phyloP scores from a whole-genome alignment of 2,797 vertebrate genomes.

The Halcyon badia region DNA sequence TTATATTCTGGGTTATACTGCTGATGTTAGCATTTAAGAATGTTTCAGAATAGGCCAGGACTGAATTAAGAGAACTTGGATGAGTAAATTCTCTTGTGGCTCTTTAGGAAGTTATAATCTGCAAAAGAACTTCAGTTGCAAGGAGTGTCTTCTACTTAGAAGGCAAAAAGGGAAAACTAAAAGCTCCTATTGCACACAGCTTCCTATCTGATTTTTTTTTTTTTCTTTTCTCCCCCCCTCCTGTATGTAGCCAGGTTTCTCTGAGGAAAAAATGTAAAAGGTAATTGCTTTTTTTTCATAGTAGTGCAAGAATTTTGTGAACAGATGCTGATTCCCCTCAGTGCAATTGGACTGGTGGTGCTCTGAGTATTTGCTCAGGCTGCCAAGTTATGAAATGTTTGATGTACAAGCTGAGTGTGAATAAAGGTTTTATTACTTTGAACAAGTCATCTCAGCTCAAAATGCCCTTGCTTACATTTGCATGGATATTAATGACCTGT shows the following conservation, averaged over 20 bases:
- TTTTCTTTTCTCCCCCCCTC: too few relatives aligned
- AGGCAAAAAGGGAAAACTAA: not conserved
- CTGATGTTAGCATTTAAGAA: not conserved
- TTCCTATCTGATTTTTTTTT: not conserved
- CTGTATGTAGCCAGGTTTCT: not conserved
- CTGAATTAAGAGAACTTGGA: not conserved
- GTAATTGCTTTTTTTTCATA: not conserved
- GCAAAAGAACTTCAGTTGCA: not conserved
- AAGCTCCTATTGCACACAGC: not conserved
- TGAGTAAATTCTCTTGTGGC: conserved; percentile 11
- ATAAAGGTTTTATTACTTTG: conserved; percentile 54
- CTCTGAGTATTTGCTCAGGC: not conserved
- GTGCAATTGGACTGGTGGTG: not conserved
- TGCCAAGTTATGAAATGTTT: conserved; percentile 55
- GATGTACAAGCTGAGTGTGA: conserved; percentile 25
- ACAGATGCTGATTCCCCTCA: not conserved
- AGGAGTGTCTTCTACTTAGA: not conserved
- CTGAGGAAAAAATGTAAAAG: not conserved
- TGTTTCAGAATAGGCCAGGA: not conserved
- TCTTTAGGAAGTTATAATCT: conserved; percentile 28
- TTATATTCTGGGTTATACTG: not conserved
- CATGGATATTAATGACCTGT: conserved; percentile 28
- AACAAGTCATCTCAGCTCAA: not conserved
- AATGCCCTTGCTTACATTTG: conserved; percentile 48
- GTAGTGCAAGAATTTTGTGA: not conserved